Conservation (phyloP, 1,140 invertebrate genomes). For the Oncopodura yosiiana region DNA sequence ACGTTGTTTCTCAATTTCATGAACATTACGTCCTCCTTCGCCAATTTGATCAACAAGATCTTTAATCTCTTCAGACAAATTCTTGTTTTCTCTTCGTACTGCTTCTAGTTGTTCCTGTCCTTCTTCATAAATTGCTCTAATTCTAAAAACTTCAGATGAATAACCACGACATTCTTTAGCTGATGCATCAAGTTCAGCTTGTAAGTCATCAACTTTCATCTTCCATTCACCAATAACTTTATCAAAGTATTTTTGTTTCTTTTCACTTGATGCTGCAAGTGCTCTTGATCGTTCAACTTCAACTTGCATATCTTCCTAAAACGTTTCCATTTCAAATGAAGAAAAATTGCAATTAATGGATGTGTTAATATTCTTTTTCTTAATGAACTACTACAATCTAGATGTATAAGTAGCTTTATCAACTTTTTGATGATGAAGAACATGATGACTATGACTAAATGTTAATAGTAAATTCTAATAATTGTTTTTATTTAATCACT, state of each 20-base stretch:
- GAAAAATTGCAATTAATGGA: too few species aligned
- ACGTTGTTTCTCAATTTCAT: conserved; percentile 95
- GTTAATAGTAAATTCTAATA: too few species aligned
- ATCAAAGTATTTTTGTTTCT: conserved; percentile 99
- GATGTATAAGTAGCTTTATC: too few species aligned
- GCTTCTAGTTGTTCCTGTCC: conserved; percentile 92
- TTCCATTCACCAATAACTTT: conserved; percentile 99
- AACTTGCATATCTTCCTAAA: conserved; percentile 94
- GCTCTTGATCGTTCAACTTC: conserved; percentile 94
- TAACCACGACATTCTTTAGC: conserved; percentile 99
- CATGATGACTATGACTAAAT: too few species aligned
- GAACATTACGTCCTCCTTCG: conserved; percentile 96
- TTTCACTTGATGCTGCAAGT: conserved; percentile 91
- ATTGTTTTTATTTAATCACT: too few species aligned
- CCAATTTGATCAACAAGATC: conserved; percentile 96
- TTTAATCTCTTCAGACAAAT: conserved; percentile 99
- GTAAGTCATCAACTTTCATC: conserved; percentile 93
- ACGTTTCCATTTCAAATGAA: too few species aligned
- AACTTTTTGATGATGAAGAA: too few species aligned
- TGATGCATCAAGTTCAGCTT: conserved; percentile 76
- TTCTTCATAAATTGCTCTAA: conserved; percentile 96
- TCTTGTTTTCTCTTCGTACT: too few species aligned
- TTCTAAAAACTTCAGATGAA: conserved; percentile 96
- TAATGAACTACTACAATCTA: too few species aligned
- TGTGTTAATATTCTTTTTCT: too few species aligned